These are phyloP conservation scores for Neoseiulus cucumeris DNA, from an alignment of 1,140 invertebrate genomes.

Conservation along the genomic window DNA sequence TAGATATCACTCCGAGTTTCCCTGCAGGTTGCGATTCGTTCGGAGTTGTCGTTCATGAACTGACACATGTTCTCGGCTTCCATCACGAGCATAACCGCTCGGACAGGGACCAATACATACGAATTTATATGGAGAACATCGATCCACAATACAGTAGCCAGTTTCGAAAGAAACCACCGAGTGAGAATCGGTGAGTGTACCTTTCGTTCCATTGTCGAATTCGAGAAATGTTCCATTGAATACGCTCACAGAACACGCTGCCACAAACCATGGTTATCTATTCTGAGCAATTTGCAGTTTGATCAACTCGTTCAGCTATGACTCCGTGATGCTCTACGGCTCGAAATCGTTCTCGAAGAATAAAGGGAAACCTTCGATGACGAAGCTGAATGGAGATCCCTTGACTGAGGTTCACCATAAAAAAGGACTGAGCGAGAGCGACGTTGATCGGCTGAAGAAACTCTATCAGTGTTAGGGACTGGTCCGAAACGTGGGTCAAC, in stretches of 20 bases:
- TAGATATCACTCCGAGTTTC: too few relatives aligned
- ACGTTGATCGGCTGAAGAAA: slow-evolving; percentile 17
- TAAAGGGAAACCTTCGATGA: slow-evolving; percentile 22
- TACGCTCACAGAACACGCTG: too few relatives aligned
- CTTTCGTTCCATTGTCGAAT: too few relatives aligned
- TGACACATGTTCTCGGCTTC: slow-evolving; percentile 20
- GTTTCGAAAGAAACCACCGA: slow-evolving; percentile 17
- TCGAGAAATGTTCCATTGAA: too few relatives aligned
- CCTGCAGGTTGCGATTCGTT: slow-evolving; percentile 17
- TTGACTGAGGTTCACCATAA: slow-evolving; percentile 18
- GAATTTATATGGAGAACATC: slow-evolving; percentile 42
- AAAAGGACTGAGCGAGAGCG: slow-evolving; percentile 17
- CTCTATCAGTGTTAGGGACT: slow-evolving; percentile 16
- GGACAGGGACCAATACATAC: slow-evolving; percentile 38
- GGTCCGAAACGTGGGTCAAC: too few relatives aligned
- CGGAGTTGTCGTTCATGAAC: slow-evolving; percentile 19
- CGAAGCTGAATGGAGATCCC: slow-evolving; percentile 13
- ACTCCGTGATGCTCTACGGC: slow-evolving; percentile 29
- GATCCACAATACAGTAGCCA: slow-evolving; percentile 19
- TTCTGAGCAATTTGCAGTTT: too few relatives aligned
- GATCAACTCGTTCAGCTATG: slow-evolving; percentile 23
- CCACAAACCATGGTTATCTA: too few relatives aligned
- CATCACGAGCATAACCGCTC: slow-evolving; percentile 34
- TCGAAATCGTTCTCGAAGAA: slow-evolving; percentile 25
- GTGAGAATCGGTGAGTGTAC: slow-evolving; percentile 15